These are phyloP conservation scores for Macropus fuliginosus DNA, from an alignment of 2,797 vertebrate genomes.

Conservation along the genomic window DNA sequence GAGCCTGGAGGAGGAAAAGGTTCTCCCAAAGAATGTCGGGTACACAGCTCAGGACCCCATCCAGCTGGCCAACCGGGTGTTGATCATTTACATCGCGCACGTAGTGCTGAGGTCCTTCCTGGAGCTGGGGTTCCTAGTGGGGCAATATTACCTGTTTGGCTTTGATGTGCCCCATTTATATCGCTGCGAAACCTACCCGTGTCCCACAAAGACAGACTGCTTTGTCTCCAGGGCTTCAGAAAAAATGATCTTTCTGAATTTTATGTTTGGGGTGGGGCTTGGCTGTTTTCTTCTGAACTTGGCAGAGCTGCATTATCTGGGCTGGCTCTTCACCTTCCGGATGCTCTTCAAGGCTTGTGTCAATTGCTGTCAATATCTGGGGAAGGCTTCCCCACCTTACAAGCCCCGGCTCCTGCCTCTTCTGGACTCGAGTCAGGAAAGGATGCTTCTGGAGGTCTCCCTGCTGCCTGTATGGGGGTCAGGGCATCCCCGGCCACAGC, in stretches of 20 bases:
- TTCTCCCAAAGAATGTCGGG: constrained; percentile 71
- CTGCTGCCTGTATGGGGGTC: not conserved
- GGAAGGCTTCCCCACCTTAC: constrained; percentile 70
- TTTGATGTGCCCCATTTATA: constrained; percentile 85
- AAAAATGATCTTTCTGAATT: constrained; percentile 87
- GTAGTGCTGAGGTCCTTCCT: constrained; percentile 82
- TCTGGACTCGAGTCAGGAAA: constrained; percentile 82
- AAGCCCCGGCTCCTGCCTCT: constrained; percentile 83
- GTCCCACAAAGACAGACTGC: constrained; percentile 84
- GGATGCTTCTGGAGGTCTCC: constrained; percentile 82
- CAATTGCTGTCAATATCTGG: constrained; percentile 79
- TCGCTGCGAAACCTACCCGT: constrained; percentile 83
- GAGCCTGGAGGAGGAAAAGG: constrained; percentile 67
- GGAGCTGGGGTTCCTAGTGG: constrained; percentile 85
- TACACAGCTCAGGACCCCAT: constrained; percentile 74
- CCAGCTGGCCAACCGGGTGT: constrained; percentile 81
- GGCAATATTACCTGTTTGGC: constrained; percentile 85
- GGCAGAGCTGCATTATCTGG: constrained; percentile 84
- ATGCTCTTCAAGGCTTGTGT: constrained; percentile 83
- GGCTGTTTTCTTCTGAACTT: constrained; percentile 86
- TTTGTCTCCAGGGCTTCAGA: constrained; percentile 87
- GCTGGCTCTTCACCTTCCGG: constrained; percentile 84
- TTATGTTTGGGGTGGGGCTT: constrained; percentile 84
- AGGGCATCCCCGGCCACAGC: not conserved
- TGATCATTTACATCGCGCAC: constrained; percentile 83